Conservation (phyloP, 1,140 invertebrate species). For the Caenorhabditis briggsae region DNA sequence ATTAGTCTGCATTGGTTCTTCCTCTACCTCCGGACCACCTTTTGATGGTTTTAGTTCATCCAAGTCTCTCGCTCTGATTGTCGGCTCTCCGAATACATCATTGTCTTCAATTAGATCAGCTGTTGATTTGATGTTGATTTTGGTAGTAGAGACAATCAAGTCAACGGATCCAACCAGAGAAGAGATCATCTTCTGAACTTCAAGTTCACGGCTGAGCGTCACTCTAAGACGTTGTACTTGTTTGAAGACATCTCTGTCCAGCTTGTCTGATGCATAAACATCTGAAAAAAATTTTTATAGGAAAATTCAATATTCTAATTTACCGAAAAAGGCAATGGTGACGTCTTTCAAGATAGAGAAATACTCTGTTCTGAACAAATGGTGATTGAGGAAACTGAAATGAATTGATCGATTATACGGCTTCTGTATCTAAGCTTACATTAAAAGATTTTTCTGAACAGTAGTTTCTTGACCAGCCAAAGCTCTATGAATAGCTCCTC, state of each 20-base stretch:
- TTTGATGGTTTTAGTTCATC: constrained; percentile 33
- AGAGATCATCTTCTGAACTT: constrained; percentile 33
- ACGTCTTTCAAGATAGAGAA: constrained; percentile 32
- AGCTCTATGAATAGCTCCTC: constrained; percentile 52
- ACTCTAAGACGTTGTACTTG: background rate
- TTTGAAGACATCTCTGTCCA: background rate
- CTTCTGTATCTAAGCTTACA: background rate
- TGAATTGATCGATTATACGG: background rate
- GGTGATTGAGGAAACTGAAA: constrained; percentile 41
- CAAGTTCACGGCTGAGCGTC: constrained; percentile 6
- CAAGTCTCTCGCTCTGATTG: constrained; percentile 26
- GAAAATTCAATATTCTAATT: background rate
- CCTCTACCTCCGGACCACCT: background rate
- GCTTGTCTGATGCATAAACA: background rate
- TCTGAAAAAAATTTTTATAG: constrained; percentile 4
- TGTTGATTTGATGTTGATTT: constrained; percentile 8
- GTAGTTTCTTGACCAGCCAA: constrained; percentile 42
- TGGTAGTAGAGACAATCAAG: constrained; percentile 18
- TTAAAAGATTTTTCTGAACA: constrained; percentile 16
- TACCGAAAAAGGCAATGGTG: constrained; percentile 5
- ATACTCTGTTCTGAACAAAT: constrained; percentile 15
- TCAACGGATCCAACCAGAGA: constrained; percentile 23
- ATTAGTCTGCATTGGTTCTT: background rate
- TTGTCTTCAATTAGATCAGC: background rate
- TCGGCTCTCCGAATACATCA: constrained; percentile 35